phyloP scores from a whole-genome alignment of 37 sponge, comb jelly and placozoan genomes.

The Mnemiopsis leidyi region DNA sequence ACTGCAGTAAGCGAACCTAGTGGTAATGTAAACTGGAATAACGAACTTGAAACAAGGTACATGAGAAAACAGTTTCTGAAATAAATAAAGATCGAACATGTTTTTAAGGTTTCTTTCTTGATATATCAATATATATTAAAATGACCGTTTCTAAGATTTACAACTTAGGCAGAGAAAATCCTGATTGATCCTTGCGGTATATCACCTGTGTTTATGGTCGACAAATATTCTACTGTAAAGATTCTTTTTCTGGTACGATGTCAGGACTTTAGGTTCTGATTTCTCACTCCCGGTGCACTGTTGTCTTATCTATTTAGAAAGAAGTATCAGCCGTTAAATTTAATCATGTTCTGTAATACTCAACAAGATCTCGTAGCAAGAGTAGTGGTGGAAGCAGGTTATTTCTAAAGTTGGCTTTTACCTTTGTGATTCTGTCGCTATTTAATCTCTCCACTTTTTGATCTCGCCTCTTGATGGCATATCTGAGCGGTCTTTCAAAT shows the following conservation, averaged over 20 bases:
- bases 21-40: not conserved
- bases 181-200: too few species aligned
- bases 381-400: too few species aligned
- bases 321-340: not conserved
- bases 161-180: too few species aligned
- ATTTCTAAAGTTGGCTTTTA: too few species aligned
- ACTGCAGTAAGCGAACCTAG: slow-evolving; percentile 22
- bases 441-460: not conserved
- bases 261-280: not conserved
- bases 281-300: not conserved
- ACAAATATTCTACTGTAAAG: not conserved
- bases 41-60: too few species aligned
- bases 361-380: too few species aligned
- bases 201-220: not conserved
- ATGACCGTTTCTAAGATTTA: too few species aligned
- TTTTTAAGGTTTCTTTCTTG: too few species aligned
- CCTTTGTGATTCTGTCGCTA: not conserved
- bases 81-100: too few species aligned
- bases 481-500: not conserved
- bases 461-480: not conserved
- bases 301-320: not conserved
- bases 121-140: too few species aligned
- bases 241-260: not conserved
- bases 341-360: too few species aligned
- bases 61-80: too few species aligned